Percentiles rank a stretch among this genome's conserved stretches.
phyloP scores from a whole-genome alignment of 2,113 vertebrate genomes.

The Corynorhinus townsendii region DNA sequence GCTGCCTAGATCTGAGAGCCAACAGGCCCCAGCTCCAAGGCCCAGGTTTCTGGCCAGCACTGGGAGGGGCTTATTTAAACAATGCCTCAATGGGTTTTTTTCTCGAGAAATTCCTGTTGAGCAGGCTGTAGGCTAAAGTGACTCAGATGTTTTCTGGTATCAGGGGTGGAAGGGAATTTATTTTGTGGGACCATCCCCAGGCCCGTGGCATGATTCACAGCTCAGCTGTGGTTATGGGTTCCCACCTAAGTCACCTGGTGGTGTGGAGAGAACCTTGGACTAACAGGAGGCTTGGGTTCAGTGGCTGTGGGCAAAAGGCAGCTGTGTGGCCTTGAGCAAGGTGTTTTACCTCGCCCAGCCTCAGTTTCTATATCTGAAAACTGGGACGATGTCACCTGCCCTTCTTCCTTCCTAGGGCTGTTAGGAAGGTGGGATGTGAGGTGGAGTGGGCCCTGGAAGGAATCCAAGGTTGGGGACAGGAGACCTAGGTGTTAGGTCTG shows the following conservation, averaged over 20 bases:
- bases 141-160: slow-evolving; percentile 58
- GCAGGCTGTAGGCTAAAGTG: slow-evolving; percentile 45
- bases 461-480: neutral
- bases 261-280: neutral
- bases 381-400: neutral
- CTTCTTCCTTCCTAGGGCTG: neutral
- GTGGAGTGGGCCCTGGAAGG: neutral
- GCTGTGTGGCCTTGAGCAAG: neutral
- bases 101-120: slow-evolving; percentile 58
- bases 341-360: neutral
- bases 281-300: neutral
- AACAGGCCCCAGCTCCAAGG: neutral
- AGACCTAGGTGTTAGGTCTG: neutral
- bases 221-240: neutral
- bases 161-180: neutral
- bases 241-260: neutral
- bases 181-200: neutral
- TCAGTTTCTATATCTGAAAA: neutral
- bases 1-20: neutral
- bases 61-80: slow-evolving; percentile 26
- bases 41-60: neutral
- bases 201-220: slow-evolving; percentile 9
- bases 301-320: neutral
- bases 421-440: neutral
- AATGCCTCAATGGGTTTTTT: neutral